phyloP scores from a whole-genome alignment of 2,888 invertebrate genomes.

The Teleiodes luculella region DNA sequence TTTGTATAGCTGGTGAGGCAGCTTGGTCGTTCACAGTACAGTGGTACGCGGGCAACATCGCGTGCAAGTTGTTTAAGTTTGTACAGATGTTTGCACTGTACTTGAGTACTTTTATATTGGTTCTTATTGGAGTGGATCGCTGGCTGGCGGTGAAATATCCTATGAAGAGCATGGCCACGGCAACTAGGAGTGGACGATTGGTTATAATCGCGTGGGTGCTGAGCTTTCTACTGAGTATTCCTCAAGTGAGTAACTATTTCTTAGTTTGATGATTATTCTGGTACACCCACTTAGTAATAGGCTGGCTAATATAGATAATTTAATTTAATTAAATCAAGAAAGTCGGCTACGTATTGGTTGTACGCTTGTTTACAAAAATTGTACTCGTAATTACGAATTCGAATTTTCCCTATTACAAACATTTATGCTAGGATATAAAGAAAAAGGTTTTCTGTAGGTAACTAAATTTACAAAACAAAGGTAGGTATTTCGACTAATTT shows the following conservation, averaged over 20 bases:
- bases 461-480: too few relatives aligned
- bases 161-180: conserved; percentile 83
- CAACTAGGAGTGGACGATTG: conserved; percentile 82
- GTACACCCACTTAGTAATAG: neutral
- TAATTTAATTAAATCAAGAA: neutral
- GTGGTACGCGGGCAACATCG: conserved; percentile 87
- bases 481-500: too few relatives aligned
- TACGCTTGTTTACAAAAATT: too few relatives aligned
- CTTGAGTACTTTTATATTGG: conserved; percentile 89
- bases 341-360: too few relatives aligned
- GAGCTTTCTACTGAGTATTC: conserved; percentile 86
- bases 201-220: conserved; percentile 85
- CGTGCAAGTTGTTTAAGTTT: conserved; percentile 89
- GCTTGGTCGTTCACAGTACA: conserved; percentile 89
- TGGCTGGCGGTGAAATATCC: conserved; percentile 90
- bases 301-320: neutral
- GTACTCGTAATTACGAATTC: too few relatives aligned
- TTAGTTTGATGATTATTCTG: neutral
- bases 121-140: conserved; percentile 89
- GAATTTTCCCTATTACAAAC: too few relatives aligned
- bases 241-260: conserved; percentile 82
- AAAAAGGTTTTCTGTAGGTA: too few relatives aligned
- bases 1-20: conserved; percentile 89
- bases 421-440: too few relatives aligned
- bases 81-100: conserved; percentile 90